Evolutionary conservation across 2,797 vertebrate species (phyloP), one percentile per base, ranked within the genome.

Genomic region (Ptychadena robeensis): DNA sequence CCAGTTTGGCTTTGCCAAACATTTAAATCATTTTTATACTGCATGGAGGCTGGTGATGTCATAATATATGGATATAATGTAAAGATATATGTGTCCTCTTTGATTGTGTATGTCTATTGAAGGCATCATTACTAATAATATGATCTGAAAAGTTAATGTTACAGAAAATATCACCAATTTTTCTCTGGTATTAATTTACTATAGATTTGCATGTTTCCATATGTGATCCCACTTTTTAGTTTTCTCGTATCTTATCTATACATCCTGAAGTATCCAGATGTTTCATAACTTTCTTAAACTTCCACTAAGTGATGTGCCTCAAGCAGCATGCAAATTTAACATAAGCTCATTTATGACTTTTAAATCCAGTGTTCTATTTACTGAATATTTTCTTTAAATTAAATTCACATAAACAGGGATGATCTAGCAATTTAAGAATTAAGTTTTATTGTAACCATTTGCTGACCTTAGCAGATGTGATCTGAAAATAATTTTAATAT

Each of bases 381-480:
- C 48, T 48, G 35, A 70, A 77, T 76, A 28, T 70, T 77, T 68
- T 70, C 73, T 77, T 34, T 64, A 88, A 87, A 77, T 71, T 68
- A 34, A 71, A 71, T 88, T 79, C 82, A 88, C 32, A 86, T 87
- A 91, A 90, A 89, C 72, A 65, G 90, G 85, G 38, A 87, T 82
- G 86, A 87, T 77, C 10, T 85, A 25, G 77, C 86, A 31, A 6
- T 27, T n/a, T 22, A 32, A 48, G 57, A 34, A 14, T 77, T 68
- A 85, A 73, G 85, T 28, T 72, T 86, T 86, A 83, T 30, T 76
- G 83, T 89, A 88, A 88, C 82, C 86, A 90, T 86, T 81, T 79
- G 73, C 27, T 83, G 85, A 89, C 82, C 87, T 85, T 89, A 86
- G 86, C 84, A 85, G 80, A 91, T 86, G 87, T 87, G 86, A 88